Percentiles rank a stretch among this genome's conserved stretches.
Conservation (phyloP, 2,113 vertebrate species). For the Cynocephalus volans region DNA sequence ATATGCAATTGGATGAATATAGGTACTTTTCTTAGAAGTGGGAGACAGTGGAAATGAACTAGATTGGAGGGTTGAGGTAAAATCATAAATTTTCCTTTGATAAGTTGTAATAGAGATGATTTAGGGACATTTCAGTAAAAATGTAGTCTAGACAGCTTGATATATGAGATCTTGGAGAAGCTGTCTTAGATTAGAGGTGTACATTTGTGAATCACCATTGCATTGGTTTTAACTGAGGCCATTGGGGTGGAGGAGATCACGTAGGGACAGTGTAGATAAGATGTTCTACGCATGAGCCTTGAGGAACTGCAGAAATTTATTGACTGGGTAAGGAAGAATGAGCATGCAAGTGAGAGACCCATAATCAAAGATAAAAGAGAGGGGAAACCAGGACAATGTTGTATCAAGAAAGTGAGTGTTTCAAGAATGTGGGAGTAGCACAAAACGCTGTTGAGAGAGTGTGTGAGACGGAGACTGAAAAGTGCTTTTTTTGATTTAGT, state of each 20-base stretch:
- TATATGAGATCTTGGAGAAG: background rate
- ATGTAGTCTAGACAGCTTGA: background rate
- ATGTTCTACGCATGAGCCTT: background rate
- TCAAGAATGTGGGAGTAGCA: background rate
- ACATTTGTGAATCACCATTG: background rate
- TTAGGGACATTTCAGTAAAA: slow-evolving; percentile 3
- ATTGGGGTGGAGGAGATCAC: background rate
- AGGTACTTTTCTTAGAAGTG: background rate
- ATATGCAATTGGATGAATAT: background rate
- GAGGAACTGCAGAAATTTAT: background rate
- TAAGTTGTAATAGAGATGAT: background rate
- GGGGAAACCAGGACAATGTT: background rate
- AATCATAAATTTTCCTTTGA: background rate
- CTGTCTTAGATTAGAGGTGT: background rate
- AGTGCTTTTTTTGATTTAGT: background rate
- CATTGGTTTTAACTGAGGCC: background rate
- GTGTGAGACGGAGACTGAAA: background rate
- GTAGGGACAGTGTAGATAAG: background rate
- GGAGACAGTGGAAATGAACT: background rate
- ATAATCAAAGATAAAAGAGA: background rate
- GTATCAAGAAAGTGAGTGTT: background rate
- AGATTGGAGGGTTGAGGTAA: background rate
- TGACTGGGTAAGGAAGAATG: slow-evolving; percentile 3
- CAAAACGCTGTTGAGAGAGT: background rate
- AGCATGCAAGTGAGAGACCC: background rate